Evolutionary conservation across 2,888 invertebrate genomes (phyloP).

Genomic region (Willowsia nigromaculata): DNA sequence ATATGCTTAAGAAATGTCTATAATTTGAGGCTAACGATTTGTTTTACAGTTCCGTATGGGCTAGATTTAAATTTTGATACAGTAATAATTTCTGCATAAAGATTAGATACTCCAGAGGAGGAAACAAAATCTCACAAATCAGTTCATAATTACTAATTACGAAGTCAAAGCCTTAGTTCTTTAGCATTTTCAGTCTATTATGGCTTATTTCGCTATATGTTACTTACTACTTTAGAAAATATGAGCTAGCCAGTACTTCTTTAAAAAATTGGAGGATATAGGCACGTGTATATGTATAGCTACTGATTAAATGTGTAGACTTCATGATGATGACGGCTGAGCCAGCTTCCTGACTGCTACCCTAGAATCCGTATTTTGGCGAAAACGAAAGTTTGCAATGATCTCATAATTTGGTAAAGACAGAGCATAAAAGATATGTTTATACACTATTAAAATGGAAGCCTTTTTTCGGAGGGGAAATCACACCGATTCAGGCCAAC

Average conservation of each 20-base stretch:
- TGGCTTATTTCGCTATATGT: too few relatives aligned
- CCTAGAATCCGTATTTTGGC: neutral
- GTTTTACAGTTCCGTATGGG: too few relatives aligned
- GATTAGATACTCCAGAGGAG: too few relatives aligned
- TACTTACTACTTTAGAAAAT: neutral
- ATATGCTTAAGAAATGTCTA: too few relatives aligned
- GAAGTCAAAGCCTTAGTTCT: too few relatives aligned
- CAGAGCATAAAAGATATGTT: neutral
- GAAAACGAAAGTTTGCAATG: neutral
- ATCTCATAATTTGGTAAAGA: too few relatives aligned
- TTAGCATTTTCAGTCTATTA: too few relatives aligned
- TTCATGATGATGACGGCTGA: neutral
- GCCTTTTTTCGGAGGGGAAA: neutral
- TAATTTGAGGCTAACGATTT: too few relatives aligned
- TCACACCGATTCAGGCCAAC: neutral
- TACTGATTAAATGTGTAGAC: conserved; percentile 8
- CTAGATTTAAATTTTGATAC: too few relatives aligned
- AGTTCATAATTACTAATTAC: too few relatives aligned
- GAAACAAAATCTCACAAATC: too few relatives aligned
- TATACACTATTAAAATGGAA: neutral
- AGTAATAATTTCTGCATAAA: too few relatives aligned
- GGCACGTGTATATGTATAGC: neutral
- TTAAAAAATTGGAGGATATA: neutral
- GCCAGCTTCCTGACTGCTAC: neutral
- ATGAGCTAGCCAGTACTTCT: neutral